Evolutionary conservation across 1,140 invertebrate genomes (phyloP).

Genomic region (Leptonema lineaticorne): DNA sequence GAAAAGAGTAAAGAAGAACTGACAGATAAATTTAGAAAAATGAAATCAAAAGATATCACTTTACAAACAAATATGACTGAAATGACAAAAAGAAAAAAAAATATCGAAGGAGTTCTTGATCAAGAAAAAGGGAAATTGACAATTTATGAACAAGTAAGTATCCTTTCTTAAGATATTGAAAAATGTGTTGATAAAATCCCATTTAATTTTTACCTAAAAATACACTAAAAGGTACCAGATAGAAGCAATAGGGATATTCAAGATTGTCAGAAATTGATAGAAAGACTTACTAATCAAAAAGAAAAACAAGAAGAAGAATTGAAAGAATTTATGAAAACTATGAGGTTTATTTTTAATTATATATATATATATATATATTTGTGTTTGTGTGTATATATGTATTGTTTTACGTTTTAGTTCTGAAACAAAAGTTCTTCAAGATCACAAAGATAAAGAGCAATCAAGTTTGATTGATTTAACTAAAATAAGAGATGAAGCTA

Average conservation of each 20-base stretch:
- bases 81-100: constrained; percentile 67
- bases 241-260: constrained; percentile 72
- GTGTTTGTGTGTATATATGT: no score
- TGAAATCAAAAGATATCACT: constrained; percentile 63
- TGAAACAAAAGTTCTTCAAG: constrained; percentile 64
- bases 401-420: constrained; percentile 43
- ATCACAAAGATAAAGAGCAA: constrained; percentile 66
- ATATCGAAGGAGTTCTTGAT: constrained; percentile 59
- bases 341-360: constrained; percentile 26
- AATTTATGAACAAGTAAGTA: constrained; percentile 58
- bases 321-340: constrained; percentile 46
- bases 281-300: constrained; percentile 56
- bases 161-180: no score
- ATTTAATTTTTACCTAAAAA: neutral
- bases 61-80: constrained; percentile 64
- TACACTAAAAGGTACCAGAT: constrained; percentile 58
- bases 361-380: constrained; percentile 3
- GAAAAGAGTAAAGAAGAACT: constrained; percentile 61
- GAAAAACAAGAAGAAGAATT: constrained; percentile 62
- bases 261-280: constrained; percentile 65
- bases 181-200: neutral
- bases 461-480: constrained; percentile 68
- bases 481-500: constrained; percentile 71
- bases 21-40: constrained; percentile 58
- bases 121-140: constrained; percentile 65